Percentiles rank a stretch among this genome's conserved stretches.
Conservation (phyloP, 2,888 invertebrate genomes). For the Plusia festucae region DNA sequence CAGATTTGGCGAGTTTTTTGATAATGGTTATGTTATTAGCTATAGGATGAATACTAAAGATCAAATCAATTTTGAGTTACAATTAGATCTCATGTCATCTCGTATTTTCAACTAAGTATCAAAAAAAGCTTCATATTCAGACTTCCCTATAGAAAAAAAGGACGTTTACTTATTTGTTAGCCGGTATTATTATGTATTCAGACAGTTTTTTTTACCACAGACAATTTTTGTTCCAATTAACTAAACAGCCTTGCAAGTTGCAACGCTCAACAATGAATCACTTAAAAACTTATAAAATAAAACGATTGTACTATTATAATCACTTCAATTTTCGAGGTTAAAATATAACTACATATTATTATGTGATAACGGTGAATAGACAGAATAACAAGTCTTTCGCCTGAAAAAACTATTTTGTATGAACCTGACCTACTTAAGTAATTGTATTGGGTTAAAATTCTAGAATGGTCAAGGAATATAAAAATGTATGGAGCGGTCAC, state of each 20-base stretch:
- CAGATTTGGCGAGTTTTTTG: no score
- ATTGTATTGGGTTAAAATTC: slow-evolving; percentile 35
- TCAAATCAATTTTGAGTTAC: no score
- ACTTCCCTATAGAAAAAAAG: no score
- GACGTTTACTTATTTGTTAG: no score
- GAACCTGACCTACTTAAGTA: slow-evolving; percentile 62
- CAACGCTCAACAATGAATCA: background rate
- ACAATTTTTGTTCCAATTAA: background rate
- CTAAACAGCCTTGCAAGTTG: background rate
- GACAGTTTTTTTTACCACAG: background rate
- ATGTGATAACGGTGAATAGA: slow-evolving; percentile 27
- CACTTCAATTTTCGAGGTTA: slow-evolving; percentile 32
- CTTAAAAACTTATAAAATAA: background rate
- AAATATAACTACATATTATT: slow-evolving; percentile 40
- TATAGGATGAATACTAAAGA: no score
- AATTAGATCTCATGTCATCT: no score
- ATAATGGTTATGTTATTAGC: no score
- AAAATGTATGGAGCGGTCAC: slow-evolving; percentile 39
- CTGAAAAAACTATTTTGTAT: slow-evolving; percentile 37
- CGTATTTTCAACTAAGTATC: no score
- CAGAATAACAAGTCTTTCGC: slow-evolving; percentile 50
- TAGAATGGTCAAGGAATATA: slow-evolving; percentile 11
- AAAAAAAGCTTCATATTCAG: no score
- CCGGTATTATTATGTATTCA: no score
- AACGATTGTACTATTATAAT: background rate